Evolutionary conservation across 64 coral and sea anemone species (phyloP).

Genomic region (Montipora sp.): DNA sequence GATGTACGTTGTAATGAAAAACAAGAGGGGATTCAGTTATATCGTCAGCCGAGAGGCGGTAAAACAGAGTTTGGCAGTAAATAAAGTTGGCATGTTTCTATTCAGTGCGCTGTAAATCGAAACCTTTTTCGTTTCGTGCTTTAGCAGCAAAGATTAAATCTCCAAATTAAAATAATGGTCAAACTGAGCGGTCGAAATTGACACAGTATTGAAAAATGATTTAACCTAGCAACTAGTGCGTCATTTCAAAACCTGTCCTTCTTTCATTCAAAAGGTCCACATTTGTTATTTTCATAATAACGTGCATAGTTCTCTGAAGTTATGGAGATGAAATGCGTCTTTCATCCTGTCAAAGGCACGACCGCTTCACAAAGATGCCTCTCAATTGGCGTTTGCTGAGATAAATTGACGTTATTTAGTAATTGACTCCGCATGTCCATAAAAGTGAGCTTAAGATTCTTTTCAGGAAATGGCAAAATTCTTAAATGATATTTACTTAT

Average conservation of each 20-base stretch:
- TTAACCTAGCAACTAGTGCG: background rate
- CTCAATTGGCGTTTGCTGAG: slow-evolving; percentile 32
- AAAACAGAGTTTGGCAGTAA: no score
- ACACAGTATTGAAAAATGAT: background rate
- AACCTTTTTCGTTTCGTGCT: no score
- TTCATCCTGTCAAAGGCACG: slow-evolving; percentile 12
- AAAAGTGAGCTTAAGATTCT: slow-evolving; percentile 35
- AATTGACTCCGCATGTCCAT: slow-evolving; percentile 54
- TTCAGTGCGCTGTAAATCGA: no score
- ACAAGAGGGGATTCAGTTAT: no score
- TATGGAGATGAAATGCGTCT: background rate
- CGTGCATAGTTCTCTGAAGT: background rate
- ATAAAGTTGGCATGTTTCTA: no score
- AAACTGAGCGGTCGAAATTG: no score
- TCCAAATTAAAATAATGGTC: no score
- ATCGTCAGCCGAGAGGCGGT: no score
- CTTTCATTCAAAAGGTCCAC: background rate
- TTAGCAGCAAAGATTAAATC: no score
- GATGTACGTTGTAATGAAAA: no score
- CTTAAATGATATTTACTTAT: slow-evolving; percentile 56
- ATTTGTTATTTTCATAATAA: slow-evolving; percentile 1
- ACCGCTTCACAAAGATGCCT: slow-evolving; percentile 12
- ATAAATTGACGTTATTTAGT: slow-evolving; percentile 43
- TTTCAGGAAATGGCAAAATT: slow-evolving; percentile 52
- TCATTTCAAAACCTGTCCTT: background rate